Evolutionary conservation across 2,113 vertebrate genomes (phyloP).

Genomic region (Camelus dromedarius): DNA sequence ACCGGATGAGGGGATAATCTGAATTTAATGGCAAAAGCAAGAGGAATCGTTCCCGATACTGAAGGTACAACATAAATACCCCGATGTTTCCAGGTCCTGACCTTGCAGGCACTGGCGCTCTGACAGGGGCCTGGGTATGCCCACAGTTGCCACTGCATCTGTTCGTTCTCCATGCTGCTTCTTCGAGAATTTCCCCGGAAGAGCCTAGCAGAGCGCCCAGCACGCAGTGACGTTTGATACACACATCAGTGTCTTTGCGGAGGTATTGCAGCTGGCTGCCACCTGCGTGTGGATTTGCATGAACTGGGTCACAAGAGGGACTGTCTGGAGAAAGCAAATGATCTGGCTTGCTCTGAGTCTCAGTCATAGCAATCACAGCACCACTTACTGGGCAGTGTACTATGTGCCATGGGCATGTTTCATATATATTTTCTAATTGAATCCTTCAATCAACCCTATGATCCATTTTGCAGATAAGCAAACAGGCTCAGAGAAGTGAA

Average conservation of each 20-base stretch:
- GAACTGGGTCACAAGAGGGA: background rate
- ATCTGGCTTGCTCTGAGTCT: constrained; percentile 6
- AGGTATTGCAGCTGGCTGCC: background rate
- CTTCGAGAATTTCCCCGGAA: background rate
- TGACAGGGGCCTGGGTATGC: background rate
- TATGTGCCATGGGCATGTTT: background rate
- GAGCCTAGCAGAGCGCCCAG: background rate
- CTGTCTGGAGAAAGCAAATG: background rate
- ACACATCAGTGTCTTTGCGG: background rate
- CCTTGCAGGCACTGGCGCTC: background rate
- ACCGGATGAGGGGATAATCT: background rate
- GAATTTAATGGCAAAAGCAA: constrained; percentile 14
- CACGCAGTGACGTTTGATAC: background rate
- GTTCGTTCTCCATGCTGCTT: background rate
- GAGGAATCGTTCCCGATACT: background rate
- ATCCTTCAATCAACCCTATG: background rate
- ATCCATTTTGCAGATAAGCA: constrained; percentile 25
- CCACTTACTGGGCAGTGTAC: background rate
- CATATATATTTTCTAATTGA: background rate
- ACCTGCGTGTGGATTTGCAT: background rate
- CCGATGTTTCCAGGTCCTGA: background rate
- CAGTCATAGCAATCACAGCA: background rate
- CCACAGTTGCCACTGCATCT: background rate
- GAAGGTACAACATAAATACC: background rate
- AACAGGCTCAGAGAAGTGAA: constrained; percentile 47